Percentiles rank a stretch among this genome's conserved stretches.
Conservation (phyloP, 2,797 vertebrate genomes). For the Ispidina picta region DNA sequence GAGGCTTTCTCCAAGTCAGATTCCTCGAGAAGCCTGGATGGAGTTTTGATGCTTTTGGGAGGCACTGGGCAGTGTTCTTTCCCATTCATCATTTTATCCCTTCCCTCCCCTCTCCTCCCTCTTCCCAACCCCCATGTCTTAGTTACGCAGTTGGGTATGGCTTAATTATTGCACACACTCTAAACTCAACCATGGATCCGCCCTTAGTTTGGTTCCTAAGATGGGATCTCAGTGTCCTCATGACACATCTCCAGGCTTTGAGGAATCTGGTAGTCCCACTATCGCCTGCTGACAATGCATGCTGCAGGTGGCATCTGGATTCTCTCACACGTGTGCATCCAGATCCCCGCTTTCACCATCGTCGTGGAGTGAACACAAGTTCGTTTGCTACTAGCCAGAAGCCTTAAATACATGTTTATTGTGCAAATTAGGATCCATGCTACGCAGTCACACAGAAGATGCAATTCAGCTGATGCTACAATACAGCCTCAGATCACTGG, state of each 20-base stretch:
- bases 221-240: background rate
- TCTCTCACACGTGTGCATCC: background rate
- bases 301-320: background rate
- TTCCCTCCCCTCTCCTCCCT: rapidly evolving
- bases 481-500: background rate
- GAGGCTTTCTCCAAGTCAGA: background rate
- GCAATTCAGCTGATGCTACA: background rate
- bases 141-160: background rate
- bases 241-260: background rate
- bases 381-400: background rate
- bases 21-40: background rate
- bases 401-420: background rate
- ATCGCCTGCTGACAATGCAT: no score
- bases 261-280: background rate
- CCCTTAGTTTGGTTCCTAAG: background rate
- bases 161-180: background rate
- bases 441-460: background rate
- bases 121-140: rapidly evolving
- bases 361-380: background rate
- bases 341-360: background rate
- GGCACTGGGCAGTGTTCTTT: background rate
- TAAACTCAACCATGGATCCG: background rate
- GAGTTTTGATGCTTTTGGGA: background rate
- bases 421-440: background rate
- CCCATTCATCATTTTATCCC: background rate